phyloP scores from a whole-genome alignment of 2,797 vertebrate species.

The Sandelia bainsii region DNA sequence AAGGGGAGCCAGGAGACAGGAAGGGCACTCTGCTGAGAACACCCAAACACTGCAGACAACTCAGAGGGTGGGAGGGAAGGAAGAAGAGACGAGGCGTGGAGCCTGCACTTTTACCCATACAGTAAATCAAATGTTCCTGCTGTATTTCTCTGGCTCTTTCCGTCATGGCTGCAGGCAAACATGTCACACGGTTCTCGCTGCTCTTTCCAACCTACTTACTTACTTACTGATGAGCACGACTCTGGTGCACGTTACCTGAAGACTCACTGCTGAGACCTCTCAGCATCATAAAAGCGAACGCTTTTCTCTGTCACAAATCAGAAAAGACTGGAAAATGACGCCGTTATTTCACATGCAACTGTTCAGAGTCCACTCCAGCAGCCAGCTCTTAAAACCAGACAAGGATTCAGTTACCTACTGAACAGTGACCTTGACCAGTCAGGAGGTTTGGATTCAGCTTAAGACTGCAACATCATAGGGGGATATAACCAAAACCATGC shows the following conservation, averaged over 20 bases:
- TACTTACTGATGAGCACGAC: conserved; percentile 5
- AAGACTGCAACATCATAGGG: conserved; percentile 48
- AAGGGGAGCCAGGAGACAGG: conserved; percentile 40
- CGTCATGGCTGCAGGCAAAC: conserved; percentile 21
- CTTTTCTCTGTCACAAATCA: conserved; percentile 30
- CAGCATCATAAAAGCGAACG: conserved; percentile 8
- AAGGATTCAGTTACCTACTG: conserved; percentile 56
- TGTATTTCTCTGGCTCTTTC: conserved; percentile 21
- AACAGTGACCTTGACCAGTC: conserved; percentile 45
- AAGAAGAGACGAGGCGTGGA: conserved; percentile 27
- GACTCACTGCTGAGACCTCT: conserved; percentile 24
- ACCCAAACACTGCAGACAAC: conserved; percentile 67
- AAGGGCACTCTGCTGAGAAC: conserved; percentile 59
- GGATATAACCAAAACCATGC: conserved; percentile 39
- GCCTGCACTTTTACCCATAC: conserved; percentile 60
- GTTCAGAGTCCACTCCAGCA: conserved; percentile 24
- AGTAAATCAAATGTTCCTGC: conserved; percentile 62
- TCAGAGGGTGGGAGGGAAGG: conserved; percentile 49
- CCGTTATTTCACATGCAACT: conserved; percentile 25
- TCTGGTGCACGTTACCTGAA: conserved; percentile 44
- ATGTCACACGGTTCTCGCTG: conserved; percentile 33
- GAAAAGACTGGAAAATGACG: conserved; percentile 27
- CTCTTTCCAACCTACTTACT: conserved; percentile 25
- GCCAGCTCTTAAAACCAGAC: conserved; percentile 55
- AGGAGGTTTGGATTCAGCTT: conserved; percentile 14